Percentiles rank a stretch among this genome's conserved stretches.
Conservation (phyloP, 2,797 vertebrate species). For the Apodemus agrarius region DNA sequence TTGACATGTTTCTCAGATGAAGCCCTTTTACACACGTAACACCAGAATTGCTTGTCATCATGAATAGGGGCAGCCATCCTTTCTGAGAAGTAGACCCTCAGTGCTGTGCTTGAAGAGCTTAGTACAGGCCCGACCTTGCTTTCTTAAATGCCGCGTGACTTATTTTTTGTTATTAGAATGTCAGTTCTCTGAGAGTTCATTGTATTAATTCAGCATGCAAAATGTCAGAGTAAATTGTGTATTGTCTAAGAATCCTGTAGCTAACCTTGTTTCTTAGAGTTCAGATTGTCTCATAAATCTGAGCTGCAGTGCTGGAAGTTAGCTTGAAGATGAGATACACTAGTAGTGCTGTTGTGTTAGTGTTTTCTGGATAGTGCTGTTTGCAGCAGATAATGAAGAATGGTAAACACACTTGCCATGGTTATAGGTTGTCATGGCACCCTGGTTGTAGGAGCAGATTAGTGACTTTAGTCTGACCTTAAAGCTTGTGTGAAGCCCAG, state of each 20-base stretch:
- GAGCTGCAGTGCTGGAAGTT: not conserved
- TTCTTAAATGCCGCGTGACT: not conserved
- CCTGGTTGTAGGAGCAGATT: not conserved
- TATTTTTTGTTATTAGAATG: constrained; percentile 26
- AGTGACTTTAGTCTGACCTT: constrained; percentile 29
- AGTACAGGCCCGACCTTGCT: not conserved
- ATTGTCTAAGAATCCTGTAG: constrained; percentile 28
- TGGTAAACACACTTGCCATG: not conserved
- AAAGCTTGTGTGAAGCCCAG: not conserved
- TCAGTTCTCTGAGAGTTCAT: constrained; percentile 15
- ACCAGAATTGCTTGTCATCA: constrained; percentile 25
- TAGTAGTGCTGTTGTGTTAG: too few relatives aligned
- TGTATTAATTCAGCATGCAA: constrained; percentile 1
- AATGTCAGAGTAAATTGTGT: constrained; percentile 24
- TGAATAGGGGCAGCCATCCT: constrained; percentile 20
- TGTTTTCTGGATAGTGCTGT: not conserved
- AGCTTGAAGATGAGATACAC: not conserved
- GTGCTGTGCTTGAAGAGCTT: not conserved
- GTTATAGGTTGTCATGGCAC: constrained; percentile 13
- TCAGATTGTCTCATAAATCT: not conserved
- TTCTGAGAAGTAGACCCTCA: not conserved
- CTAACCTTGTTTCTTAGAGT: constrained; percentile 29
- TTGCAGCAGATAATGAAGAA: constrained; percentile 20
- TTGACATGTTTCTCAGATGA: constrained; percentile 46
- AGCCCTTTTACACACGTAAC: not conserved